These are phyloP conservation scores for Chloropsis cyanopogon DNA, from an alignment of 2,113 vertebrate genomes.

Conservation along the genomic window DNA sequence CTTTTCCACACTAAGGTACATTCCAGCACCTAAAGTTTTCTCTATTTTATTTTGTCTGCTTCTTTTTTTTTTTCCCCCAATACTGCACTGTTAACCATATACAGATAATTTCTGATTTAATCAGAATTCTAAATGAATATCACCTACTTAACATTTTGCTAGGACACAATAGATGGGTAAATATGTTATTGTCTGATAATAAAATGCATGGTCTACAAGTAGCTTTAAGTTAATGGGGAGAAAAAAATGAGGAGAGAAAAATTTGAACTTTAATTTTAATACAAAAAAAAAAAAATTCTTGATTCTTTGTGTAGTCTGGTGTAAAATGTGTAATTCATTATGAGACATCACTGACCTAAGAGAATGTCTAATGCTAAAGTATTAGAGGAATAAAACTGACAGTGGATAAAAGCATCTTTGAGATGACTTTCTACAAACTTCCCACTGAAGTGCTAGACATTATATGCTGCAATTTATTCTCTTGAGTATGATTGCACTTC, in stretches of 20 bases:
- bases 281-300: background rate
- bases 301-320: background rate
- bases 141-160: background rate
- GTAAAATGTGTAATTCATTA: background rate
- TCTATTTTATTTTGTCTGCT: background rate
- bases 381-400: background rate
- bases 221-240: background rate
- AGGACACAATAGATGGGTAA: background rate
- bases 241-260: background rate
- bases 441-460: background rate
- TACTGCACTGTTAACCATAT: background rate
- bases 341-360: background rate
- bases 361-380: background rate
- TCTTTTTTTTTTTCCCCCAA: fast-evolving
- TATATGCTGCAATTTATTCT: background rate
- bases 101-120: background rate
- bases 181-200: background rate
- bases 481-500: background rate
- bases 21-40: background rate
- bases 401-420: background rate
- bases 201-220: background rate
- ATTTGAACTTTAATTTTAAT: background rate
- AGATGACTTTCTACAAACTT: background rate
- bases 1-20: background rate
- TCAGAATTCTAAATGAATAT: background rate